Evolutionary conservation across 64 coral and sea anemone species (phyloP).

Genomic region (Montipora efflorescens): DNA sequence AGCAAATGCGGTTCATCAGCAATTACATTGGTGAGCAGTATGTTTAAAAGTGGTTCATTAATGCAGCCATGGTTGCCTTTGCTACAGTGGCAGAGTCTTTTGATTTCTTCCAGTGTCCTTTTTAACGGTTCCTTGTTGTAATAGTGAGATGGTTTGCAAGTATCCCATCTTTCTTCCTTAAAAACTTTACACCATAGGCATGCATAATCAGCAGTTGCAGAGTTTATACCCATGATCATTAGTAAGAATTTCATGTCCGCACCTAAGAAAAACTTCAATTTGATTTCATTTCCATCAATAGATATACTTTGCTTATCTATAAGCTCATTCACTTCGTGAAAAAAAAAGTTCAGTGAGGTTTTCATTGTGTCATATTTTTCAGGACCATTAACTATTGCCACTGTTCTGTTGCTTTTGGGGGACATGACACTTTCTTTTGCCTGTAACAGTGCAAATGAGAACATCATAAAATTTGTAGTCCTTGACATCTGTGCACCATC

Average conservation of each 20-base stretch:
- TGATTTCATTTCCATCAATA: conserved; percentile 20
- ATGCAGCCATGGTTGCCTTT: conserved; percentile 34
- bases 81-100: not conserved
- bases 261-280: conserved; percentile 52
- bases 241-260: conserved; percentile 51
- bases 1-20: conserved; percentile 61
- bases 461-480: conserved; percentile 63
- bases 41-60: conserved; percentile 23
- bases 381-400: conserved; percentile 53
- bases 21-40: conserved; percentile 32
- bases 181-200: conserved; percentile 60
- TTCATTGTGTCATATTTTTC: conserved; percentile 48
- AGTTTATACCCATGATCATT: conserved; percentile 49
- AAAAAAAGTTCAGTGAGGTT: conserved; percentile 17
- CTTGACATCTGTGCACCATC: conserved; percentile 62
- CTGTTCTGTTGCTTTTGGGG: conserved; percentile 20
- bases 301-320: conserved; percentile 12
- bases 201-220: conserved; percentile 32
- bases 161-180: conserved; percentile 57
- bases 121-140: not conserved
- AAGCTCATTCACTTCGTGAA: conserved; percentile 55
- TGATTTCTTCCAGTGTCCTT: conserved; percentile 9
- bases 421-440: conserved; percentile 40
- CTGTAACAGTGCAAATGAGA: conserved; percentile 49
- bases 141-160: not conserved